Evolutionary conservation across 2,888 invertebrate genomes (phyloP).

Genomic region (Dusona sp.): DNA sequence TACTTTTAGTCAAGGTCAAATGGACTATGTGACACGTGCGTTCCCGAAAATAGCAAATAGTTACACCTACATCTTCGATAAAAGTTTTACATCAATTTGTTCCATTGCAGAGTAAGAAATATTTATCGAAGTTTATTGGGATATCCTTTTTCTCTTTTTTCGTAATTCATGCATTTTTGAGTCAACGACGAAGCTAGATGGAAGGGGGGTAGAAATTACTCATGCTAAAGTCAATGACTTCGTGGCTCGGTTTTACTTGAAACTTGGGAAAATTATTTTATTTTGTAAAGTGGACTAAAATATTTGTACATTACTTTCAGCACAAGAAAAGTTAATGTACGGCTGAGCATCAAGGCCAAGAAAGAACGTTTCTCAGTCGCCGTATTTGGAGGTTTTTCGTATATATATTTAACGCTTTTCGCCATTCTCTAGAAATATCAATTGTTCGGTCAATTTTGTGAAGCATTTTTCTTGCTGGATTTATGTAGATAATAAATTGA

Average conservation of each 20-base stretch:
- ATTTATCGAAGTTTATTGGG: not conserved
- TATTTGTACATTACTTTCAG: not conserved
- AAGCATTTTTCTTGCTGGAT: not conserved
- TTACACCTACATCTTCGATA: not conserved
- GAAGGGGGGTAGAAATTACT: constrained; percentile 73
- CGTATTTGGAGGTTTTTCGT: constrained; percentile 1
- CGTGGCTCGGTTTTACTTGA: constrained; percentile 80
- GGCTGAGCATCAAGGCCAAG: constrained; percentile 75
- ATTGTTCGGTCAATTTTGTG: not conserved
- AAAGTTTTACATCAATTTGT: not conserved
- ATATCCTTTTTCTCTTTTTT: not conserved
- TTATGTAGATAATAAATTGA: not conserved
- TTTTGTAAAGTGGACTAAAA: not conserved
- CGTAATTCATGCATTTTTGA: not conserved
- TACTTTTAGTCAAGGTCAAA: not conserved
- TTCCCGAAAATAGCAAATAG: not conserved
- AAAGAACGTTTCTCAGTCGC: not conserved
- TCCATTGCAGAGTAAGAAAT: not conserved
- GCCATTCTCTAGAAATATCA: not conserved
- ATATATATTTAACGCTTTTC: no score
- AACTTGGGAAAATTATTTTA: constrained; percentile 39
- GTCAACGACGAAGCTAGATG: not conserved
- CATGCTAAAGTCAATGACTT: constrained; percentile 79
- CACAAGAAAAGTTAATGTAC: not conserved
- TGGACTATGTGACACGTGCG: not conserved